A percentile compares a stretch with the other conserved stretches of the same genome.
Conservation (phyloP, 2,113 vertebrate genomes). For the Dolichallabes microphthalmus region DNA sequence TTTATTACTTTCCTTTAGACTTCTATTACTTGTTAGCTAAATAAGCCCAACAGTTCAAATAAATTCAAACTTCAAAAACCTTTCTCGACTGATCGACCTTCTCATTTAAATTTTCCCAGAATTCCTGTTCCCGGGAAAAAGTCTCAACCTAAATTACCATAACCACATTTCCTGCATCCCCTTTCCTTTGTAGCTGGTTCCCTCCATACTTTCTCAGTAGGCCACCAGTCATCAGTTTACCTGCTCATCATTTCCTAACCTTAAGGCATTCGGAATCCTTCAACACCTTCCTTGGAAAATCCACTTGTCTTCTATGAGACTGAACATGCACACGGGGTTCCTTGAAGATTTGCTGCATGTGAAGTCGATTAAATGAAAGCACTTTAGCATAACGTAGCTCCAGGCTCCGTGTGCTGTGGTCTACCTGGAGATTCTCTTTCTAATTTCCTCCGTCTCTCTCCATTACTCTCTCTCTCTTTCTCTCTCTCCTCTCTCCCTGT, state of each 20-base stretch:
- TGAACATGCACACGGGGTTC: conserved; percentile 20
- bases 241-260: conserved; percentile 17
- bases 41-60: neutral
- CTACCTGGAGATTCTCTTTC: conserved; percentile 23
- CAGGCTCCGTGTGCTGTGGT: conserved; percentile 27
- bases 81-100: neutral
- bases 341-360: conserved; percentile 29
- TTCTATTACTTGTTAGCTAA: neutral
- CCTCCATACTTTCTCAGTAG: neutral
- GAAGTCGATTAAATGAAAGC: conserved; percentile 60
- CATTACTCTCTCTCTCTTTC: neutral
- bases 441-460: conserved; percentile 15
- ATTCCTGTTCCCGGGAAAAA: neutral
- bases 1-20: neutral
- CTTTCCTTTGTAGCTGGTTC: neutral
- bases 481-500: neutral
- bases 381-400: conserved; percentile 50
- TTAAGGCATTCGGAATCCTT: conserved; percentile 11
- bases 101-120: neutral
- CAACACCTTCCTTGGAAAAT: neutral
- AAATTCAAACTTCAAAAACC: neutral
- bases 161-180: neutral
- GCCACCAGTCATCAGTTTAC: neutral
- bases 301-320: conserved; percentile 15
- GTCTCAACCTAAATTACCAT: neutral